phyloP scores from a whole-genome alignment of 2,888 invertebrate species.

The Drosophila quinaria region DNA sequence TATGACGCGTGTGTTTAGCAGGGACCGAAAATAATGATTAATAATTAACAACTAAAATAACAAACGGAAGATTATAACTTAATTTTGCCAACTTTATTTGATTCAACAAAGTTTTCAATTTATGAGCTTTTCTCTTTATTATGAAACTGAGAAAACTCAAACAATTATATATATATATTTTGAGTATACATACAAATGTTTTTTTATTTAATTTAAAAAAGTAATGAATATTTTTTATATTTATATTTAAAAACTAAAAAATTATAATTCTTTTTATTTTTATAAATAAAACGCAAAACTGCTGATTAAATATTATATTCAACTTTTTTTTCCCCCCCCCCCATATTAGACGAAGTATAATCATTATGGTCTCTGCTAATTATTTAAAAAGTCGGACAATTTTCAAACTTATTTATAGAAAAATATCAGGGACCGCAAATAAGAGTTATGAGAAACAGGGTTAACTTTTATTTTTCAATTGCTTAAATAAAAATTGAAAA shows the following conservation, averaged over 20 bases:
- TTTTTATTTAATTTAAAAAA: slow-evolving; percentile 41
- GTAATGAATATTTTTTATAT: slow-evolving; percentile 46
- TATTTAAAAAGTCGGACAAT: background rate
- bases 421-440: no score
- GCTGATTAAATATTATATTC: slow-evolving; percentile 29
- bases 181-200: slow-evolving; percentile 10
- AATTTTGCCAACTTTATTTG: slow-evolving; percentile 13
- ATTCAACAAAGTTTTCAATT: slow-evolving; percentile 2
- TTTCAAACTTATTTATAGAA: background rate
- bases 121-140: background rate
- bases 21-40: slow-evolving; percentile 38
- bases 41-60: slow-evolving; percentile 3
- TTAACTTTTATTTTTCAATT: no score
- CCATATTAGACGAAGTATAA: background rate
- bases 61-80: slow-evolving; percentile 18
- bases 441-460: no score
- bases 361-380: slow-evolving; percentile 36
- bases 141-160: slow-evolving; percentile 10
- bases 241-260: slow-evolving; percentile 29
- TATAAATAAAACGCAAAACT: slow-evolving; percentile 52
- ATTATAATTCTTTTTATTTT: slow-evolving; percentile 47
- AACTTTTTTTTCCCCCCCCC: background rate
- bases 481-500: no score
- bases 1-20: slow-evolving; percentile 42
- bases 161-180: slow-evolving; percentile 15